A percentile compares a stretch with the other conserved stretches of the same genome.
Conservation (phyloP, 2,113 vertebrate species). For the Galeopterus variegatus region DNA sequence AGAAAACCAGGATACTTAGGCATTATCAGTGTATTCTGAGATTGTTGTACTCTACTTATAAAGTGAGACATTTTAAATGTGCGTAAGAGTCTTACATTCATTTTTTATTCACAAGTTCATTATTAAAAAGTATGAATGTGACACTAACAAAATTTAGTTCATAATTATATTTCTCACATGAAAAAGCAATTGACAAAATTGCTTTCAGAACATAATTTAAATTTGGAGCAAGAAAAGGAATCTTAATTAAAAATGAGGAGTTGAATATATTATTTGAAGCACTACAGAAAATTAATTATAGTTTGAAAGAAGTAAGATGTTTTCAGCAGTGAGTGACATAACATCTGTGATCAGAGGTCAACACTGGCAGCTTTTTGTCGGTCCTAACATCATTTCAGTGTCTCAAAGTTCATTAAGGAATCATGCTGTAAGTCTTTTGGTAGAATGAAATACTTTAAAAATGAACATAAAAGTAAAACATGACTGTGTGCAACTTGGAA, state of each 20-base stretch:
- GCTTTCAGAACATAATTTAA: conserved; percentile 76
- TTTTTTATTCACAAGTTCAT: conserved; percentile 77
- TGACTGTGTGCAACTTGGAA: not conserved
- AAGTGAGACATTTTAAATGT: conserved; percentile 68
- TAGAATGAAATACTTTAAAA: not conserved
- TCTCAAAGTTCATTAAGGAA: not conserved
- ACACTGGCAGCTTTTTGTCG: not conserved
- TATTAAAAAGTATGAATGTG: conserved; percentile 69
- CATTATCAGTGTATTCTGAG: conserved; percentile 21
- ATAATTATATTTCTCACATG: conserved; percentile 75
- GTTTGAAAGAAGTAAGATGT: conserved; percentile 65
- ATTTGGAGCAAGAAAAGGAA: conserved; percentile 68
- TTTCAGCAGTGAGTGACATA: conserved; percentile 51
- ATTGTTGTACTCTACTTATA: conserved; percentile 68
- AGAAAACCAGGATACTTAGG: conserved; percentile 37
- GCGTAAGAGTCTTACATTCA: conserved; percentile 60
- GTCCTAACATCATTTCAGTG: not conserved
- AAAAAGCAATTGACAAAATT: conserved; percentile 76
- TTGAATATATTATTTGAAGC: conserved; percentile 75
- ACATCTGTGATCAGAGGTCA: conserved; percentile 25
- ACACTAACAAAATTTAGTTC: conserved; percentile 72
- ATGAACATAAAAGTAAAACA: not conserved
- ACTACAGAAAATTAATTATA: conserved; percentile 77
- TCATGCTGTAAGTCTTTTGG: not conserved
- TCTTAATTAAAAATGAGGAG: conserved; percentile 76